A percentile compares a stretch with the other conserved stretches of the same genome.
Evolutionary conservation across 2,797 vertebrate genomes (phyloP).

Genomic region (Novumbra hubbsi): DNA sequence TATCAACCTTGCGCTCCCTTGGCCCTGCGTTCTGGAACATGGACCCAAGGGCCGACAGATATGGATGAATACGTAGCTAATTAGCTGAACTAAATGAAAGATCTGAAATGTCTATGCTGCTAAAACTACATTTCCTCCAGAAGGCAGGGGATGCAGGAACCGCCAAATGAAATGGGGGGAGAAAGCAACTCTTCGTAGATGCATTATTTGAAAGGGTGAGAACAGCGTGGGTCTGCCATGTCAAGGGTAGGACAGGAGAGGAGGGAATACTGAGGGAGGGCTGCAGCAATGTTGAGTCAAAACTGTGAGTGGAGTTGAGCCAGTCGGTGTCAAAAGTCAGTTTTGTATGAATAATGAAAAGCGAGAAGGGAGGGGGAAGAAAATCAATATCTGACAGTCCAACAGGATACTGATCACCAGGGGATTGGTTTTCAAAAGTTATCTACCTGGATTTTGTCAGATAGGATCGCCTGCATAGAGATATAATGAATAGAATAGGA

Average conservation of each 20-base stretch:
- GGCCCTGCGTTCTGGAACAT: too few species aligned
- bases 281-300: neutral
- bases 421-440: too few species aligned
- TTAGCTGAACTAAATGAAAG: neutral
- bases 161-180: too few species aligned
- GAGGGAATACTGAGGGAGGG: constrained; percentile 16
- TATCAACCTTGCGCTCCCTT: too few species aligned
- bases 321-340: neutral
- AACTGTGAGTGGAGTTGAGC: neutral
- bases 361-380: neutral
- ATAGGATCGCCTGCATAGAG: too few species aligned
- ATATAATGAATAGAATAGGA: too few species aligned
- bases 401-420: neutral
- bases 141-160: neutral
- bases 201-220: constrained; percentile 49
- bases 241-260: constrained; percentile 40
- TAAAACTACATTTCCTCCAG: neutral
- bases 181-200: constrained; percentile 34
- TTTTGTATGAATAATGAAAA: neutral
- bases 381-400: neutral
- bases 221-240: constrained; percentile 21
- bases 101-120: neutral
- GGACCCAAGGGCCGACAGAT: too few species aligned
- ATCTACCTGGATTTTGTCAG: too few species aligned
- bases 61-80: neutral